A percentile compares a stretch with the other conserved stretches of the same genome.
These are phyloP conservation scores for Copidosoma aretas DNA, from an alignment of 2,888 invertebrate genomes.

Conservation along the genomic window DNA sequence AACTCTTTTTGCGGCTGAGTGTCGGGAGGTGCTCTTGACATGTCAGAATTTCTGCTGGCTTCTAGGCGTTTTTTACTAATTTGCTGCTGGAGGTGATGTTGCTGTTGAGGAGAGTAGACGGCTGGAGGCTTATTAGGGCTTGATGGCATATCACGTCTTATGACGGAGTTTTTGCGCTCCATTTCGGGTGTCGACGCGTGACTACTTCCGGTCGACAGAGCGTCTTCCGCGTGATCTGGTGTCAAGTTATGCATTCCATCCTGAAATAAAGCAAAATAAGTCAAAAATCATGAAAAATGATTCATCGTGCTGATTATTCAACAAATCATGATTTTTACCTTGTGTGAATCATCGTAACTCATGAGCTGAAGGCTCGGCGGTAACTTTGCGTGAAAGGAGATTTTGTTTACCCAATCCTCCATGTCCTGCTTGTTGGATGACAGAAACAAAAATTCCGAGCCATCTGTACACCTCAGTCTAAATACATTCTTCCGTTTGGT, in stretches of 20 bases:
- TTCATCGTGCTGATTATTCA: too few species aligned
- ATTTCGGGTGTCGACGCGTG: slow-evolving; percentile 63
- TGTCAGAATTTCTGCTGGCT: slow-evolving; percentile 49
- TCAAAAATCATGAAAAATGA: too few species aligned
- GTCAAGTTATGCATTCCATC: slow-evolving; percentile 46
- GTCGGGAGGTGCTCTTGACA: slow-evolving; percentile 46
- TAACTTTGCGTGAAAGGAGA: slow-evolving; percentile 89
- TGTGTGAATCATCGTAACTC: slow-evolving; percentile 77
- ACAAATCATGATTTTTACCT: slow-evolving; percentile 60
- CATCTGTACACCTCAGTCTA: slow-evolving; percentile 85
- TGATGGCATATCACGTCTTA: slow-evolving; percentile 54
- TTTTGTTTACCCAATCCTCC: slow-evolving; percentile 90
- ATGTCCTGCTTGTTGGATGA: slow-evolving; percentile 77
- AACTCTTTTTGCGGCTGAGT: slow-evolving; percentile 66
- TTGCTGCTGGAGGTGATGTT: slow-evolving; percentile 66
- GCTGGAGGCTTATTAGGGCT: slow-evolving; percentile 53
- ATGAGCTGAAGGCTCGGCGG: slow-evolving; percentile 88
- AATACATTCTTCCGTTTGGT: slow-evolving; percentile 95
- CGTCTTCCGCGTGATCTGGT: slow-evolving; percentile 54
- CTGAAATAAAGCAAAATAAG: background rate
- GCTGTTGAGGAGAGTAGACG: slow-evolving; percentile 51
- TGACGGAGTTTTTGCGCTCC: slow-evolving; percentile 60
- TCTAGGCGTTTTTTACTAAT: slow-evolving; percentile 42
- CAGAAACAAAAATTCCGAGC: slow-evolving; percentile 91
- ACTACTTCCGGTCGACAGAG: slow-evolving; percentile 62